Conservation (phyloP, 2,113 vertebrate species). For the Peromyscus californicus region DNA sequence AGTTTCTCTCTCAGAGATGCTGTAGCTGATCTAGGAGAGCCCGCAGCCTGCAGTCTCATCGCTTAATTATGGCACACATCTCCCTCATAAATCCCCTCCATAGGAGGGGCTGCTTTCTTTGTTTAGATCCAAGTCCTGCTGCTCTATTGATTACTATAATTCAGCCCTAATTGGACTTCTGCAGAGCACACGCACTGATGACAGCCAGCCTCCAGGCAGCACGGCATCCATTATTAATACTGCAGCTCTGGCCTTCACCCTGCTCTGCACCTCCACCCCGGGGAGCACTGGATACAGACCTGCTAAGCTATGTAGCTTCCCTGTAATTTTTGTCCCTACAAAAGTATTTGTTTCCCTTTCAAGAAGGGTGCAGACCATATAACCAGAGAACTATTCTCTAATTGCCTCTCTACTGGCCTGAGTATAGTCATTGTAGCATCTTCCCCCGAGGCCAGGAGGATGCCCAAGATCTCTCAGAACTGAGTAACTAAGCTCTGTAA, state of each 20-base stretch:
- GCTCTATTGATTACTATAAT: constrained; percentile 88
- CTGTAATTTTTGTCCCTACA: constrained; percentile 79
- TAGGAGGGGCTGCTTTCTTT: constrained; percentile 76
- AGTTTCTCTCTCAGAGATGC: constrained; percentile 43
- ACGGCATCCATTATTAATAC: constrained; percentile 86
- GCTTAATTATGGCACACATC: constrained; percentile 60
- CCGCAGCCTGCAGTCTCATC: background rate
- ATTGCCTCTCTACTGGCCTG: constrained; percentile 11
- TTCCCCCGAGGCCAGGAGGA: background rate
- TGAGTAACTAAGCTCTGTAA: background rate
- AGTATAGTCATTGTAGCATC: background rate
- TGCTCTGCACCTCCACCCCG: constrained; percentile 80
- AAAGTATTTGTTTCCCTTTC: constrained; percentile 82
- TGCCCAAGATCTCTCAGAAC: background rate
- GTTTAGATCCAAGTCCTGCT: constrained; percentile 80
- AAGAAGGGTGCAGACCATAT: constrained; percentile 58
- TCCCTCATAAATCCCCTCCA: constrained; percentile 69
- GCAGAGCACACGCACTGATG: constrained; percentile 82
- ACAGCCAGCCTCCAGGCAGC: constrained; percentile 80
- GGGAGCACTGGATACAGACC: constrained; percentile 72
- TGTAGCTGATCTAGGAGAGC: background rate
- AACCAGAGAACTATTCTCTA: constrained; percentile 57
- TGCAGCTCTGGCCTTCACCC: constrained; percentile 81
- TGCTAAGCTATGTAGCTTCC: constrained; percentile 77
- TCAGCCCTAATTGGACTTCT: constrained; percentile 87